A percentile compares a stretch with the other conserved stretches of the same genome.
These are phyloP conservation scores for Steinernema khuongi DNA, from an alignment of 1,140 invertebrate species.

Conservation along the genomic window DNA sequence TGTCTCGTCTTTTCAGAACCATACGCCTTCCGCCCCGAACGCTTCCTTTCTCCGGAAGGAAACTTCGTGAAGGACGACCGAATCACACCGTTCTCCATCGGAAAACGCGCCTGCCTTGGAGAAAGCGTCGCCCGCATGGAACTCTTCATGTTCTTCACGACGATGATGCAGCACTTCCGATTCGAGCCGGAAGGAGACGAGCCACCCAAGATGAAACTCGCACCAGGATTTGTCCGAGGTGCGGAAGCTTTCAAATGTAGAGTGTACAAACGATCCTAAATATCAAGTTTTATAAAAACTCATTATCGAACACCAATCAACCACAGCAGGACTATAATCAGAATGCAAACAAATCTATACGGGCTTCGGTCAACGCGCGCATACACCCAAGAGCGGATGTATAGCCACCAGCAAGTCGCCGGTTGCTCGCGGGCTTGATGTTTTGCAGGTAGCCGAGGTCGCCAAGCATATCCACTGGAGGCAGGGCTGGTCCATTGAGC, in stretches of 20 bases:
- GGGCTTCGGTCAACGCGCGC: conserved; percentile 80
- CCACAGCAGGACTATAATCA: conserved; percentile 9
- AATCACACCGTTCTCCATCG: conserved; percentile 84
- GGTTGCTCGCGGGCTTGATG: conserved; percentile 68
- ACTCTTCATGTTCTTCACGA: conserved; percentile 79
- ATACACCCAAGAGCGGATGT: conserved; percentile 74
- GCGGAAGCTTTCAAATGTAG: background rate
- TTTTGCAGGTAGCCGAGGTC: conserved; percentile 71
- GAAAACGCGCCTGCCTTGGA: conserved; percentile 77
- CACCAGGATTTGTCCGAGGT: conserved; percentile 22
- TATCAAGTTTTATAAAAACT: background rate
- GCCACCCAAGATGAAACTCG: conserved; percentile 64
- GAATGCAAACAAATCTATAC: conserved; percentile 70
- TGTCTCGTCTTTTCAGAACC: background rate
- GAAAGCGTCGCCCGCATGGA: conserved; percentile 83
- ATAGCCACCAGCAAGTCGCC: conserved; percentile 82
- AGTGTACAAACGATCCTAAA: background rate
- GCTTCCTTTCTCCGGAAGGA: conserved; percentile 74
- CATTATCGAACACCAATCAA: background rate
- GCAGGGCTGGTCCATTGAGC: conserved; percentile 70
- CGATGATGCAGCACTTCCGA: conserved; percentile 75
- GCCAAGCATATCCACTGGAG: conserved; percentile 67
- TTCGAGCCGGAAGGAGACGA: conserved; percentile 21
- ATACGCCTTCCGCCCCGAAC: conserved; percentile 62
- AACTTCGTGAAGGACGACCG: conserved; percentile 73